Conservation (phyloP, 30 jellyfish, hydroid and myxozoan species). For the Turritopsis rubra region DNA sequence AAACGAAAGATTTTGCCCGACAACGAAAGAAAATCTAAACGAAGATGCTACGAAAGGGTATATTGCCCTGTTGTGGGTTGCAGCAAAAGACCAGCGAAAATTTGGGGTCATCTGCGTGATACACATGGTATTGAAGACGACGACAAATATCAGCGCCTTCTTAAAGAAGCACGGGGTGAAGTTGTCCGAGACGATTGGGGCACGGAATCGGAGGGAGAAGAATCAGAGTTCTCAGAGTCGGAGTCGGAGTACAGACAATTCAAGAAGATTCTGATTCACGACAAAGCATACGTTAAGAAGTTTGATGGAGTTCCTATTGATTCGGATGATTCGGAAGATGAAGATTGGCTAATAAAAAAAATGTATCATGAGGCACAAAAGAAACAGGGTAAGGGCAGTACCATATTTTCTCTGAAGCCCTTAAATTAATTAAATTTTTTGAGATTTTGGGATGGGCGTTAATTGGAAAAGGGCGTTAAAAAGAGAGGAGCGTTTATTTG, state of each 20-base stretch:
- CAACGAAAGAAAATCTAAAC: conserved; percentile 6
- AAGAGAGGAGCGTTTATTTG: background rate
- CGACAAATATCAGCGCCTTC: background rate
- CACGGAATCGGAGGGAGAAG: background rate
- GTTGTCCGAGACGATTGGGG: background rate
- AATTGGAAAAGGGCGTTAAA: background rate
- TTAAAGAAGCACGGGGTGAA: background rate
- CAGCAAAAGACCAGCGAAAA: background rate
- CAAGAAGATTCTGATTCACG: background rate
- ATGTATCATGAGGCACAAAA: background rate
- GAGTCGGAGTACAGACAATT: conserved; percentile 11
- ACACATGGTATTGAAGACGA: conserved; percentile 18
- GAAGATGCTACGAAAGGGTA: conserved; percentile 1
- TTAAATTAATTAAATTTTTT: too few relatives aligned
- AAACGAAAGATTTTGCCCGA: background rate
- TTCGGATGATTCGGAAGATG: conserved; percentile 19
- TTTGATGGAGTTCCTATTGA: conserved; percentile 16
- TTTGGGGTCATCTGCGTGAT: background rate
- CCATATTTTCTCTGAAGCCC: background rate
- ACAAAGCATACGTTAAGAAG: background rate
- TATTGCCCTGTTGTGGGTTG: background rate
- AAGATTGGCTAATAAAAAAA: conserved; percentile 12
- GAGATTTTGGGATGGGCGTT: background rate
- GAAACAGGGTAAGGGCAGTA: conserved; percentile 1
- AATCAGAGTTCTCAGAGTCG: conserved; percentile 3